Conservation (phyloP, 2,113 vertebrate genomes). For the Lagenorhynchus albirostris region DNA sequence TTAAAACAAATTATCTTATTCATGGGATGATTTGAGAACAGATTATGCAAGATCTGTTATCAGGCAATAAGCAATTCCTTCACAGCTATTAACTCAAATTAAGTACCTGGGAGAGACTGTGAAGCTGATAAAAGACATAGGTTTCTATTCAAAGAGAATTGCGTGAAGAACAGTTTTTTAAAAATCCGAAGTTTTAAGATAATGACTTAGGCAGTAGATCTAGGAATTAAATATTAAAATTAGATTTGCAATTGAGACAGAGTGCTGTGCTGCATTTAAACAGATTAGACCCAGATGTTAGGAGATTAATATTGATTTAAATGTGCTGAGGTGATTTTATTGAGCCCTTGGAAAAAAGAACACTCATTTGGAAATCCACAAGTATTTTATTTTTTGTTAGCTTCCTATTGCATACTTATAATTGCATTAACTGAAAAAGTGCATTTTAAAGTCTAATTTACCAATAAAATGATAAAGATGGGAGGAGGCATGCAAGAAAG, state of each 20-base stretch:
- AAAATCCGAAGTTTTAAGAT: background rate
- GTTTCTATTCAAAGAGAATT: background rate
- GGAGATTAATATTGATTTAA: background rate
- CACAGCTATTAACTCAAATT: background rate
- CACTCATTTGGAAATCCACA: background rate
- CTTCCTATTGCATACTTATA: background rate
- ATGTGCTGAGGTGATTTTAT: background rate
- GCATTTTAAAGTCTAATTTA: background rate
- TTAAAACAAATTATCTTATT: background rate
- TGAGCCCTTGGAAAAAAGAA: background rate
- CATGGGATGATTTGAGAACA: background rate
- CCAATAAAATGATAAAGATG: background rate
- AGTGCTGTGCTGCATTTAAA: background rate
- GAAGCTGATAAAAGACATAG: background rate
- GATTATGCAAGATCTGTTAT: slow-evolving; percentile 6
- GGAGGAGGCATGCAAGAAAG: background rate
- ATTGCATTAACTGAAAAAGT: background rate
- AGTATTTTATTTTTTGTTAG: background rate
- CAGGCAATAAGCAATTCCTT: background rate
- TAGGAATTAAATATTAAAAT: slow-evolving; percentile 12
- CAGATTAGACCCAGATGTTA: background rate
- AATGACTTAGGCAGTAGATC: background rate
- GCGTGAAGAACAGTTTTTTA: background rate
- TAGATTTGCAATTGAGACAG: background rate
- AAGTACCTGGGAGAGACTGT: background rate